phyloP scores from a whole-genome alignment of 1,140 invertebrate genomes.

The Ceratoteleas bidentatus region DNA sequence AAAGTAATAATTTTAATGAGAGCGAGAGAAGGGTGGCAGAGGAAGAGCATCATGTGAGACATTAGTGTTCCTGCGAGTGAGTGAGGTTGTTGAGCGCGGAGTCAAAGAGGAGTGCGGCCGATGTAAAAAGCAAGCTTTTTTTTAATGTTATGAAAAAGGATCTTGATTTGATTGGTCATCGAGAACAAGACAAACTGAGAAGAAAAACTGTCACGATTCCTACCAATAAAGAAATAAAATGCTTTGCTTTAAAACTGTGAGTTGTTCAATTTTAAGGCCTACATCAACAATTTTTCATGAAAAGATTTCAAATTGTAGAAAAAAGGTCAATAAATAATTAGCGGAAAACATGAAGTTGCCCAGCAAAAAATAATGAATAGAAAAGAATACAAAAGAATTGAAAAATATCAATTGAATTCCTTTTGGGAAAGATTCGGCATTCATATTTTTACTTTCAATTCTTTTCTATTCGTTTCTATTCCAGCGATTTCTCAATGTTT shows the following conservation, averaged over 20 bases:
- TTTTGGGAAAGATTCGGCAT: no score
- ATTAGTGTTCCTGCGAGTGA: constrained; percentile 58
- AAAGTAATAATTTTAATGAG: constrained; percentile 61
- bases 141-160: constrained; percentile 57
- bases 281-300: no score
- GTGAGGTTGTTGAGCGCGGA: constrained; percentile 46
- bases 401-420: no score
- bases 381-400: no score
- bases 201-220: constrained; percentile 56
- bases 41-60: constrained; percentile 49
- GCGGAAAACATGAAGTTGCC: no score
- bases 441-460: no score
- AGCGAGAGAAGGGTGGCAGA: constrained; percentile 29
- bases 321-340: no score
- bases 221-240: constrained; percentile 65
- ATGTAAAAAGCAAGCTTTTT: constrained; percentile 62
- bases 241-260: constrained; percentile 67
- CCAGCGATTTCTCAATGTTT: no score
- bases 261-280: no score
- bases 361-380: no score
- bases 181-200: constrained; percentile 11
- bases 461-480: no score
- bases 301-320: no score
- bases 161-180: constrained; percentile 49
- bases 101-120: constrained; percentile 38